phyloP scores from a whole-genome alignment of 2,113 vertebrate genomes.

The Grallaria varia region DNA sequence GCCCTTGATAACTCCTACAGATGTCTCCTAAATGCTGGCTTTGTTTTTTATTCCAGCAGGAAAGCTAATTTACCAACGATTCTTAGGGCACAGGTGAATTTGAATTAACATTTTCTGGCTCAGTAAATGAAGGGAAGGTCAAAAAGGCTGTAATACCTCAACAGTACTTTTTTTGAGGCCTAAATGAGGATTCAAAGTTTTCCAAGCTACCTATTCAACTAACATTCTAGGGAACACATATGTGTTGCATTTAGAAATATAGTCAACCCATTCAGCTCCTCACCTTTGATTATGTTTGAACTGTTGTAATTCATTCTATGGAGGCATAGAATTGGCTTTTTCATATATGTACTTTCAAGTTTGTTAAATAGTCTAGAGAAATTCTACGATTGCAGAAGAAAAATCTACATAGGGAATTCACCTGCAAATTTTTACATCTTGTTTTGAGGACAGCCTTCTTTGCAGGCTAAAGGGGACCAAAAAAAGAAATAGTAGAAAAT shows the following conservation, averaged over 20 bases:
- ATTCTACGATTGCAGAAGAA: neutral
- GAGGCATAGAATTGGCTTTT: neutral
- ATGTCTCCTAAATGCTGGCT: neutral
- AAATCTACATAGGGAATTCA: neutral
- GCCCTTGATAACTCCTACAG: neutral
- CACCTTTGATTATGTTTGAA: neutral
- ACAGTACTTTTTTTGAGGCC: neutral
- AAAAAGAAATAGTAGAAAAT: neutral
- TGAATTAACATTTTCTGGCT: neutral
- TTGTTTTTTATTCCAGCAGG: slow-evolving; percentile 35
- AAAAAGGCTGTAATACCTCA: neutral
- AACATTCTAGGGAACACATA: neutral
- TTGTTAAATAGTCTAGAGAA: neutral
- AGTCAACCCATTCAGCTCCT: neutral
- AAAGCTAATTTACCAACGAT: neutral
- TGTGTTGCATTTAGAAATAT: neutral
- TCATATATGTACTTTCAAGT: neutral
- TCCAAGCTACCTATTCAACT: neutral
- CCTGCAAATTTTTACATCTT: neutral
- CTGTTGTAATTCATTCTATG: neutral
- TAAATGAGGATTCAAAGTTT: neutral
- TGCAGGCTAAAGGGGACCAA: neutral
- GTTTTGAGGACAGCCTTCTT: neutral
- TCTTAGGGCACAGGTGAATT: neutral
- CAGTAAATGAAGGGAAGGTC: neutral